Evolutionary conservation across 2,888 invertebrate species (phyloP).

Genomic region (Stenurella melanura): DNA sequence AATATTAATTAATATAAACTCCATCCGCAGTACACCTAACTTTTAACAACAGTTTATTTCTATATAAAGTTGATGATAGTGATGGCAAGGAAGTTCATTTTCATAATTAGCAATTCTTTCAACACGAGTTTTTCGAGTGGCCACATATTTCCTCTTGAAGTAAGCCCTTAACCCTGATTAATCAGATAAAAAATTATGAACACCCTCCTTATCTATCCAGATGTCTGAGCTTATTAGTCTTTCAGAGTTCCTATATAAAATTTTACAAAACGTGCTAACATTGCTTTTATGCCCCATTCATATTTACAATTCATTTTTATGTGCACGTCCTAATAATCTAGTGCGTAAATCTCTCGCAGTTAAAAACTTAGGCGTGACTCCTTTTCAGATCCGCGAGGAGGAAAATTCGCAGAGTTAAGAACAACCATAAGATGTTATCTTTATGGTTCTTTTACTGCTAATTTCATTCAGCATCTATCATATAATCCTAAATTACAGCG

Average conservation of each 20-base stretch:
- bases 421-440: conserved; percentile 30
- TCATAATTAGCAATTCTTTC: too few species aligned
- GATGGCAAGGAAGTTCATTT: too few species aligned
- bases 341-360: conserved; percentile 15
- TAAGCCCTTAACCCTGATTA: too few species aligned
- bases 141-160: too few species aligned
- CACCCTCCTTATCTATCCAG: not conserved
- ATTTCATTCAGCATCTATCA: conserved; percentile 31
- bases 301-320: conserved; percentile 12
- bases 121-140: too few species aligned
- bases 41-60: too few species aligned
- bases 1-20: too few species aligned
- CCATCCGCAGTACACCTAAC: too few species aligned
- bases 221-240: not conserved
- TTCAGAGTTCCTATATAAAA: not conserved
- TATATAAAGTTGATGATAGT: too few species aligned
- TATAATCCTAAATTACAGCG: conserved; percentile 29
- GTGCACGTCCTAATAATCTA: conserved; percentile 4
- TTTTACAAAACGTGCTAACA: not conserved
- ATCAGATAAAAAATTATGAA: not conserved
- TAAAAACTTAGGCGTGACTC: conserved; percentile 8
- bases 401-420: conserved; percentile 8
- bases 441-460: conserved; percentile 30
- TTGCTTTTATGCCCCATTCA: not conserved
- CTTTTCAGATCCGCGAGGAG: not conserved